Conservation (phyloP, 2,797 vertebrate species). For the Astyanax mexicanus region DNA sequence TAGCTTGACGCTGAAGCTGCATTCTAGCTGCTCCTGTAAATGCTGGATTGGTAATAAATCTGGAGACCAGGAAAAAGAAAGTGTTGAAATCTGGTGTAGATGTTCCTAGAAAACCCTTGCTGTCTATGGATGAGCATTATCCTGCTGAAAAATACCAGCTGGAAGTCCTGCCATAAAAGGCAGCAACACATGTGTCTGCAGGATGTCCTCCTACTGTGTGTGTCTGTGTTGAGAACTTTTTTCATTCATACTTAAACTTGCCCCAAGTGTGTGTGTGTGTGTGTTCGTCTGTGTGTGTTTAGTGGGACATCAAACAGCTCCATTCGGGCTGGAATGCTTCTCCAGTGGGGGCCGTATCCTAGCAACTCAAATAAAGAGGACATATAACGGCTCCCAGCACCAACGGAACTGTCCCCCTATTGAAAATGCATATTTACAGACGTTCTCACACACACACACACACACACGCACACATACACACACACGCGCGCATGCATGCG, state of each 20-base stretch:
- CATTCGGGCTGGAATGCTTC: conserved; percentile 45
- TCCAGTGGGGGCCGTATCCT: conserved; percentile 53
- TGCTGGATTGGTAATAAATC: too few relatives aligned
- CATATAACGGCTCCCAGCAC: conserved; percentile 45
- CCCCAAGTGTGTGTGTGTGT: conserved; percentile 12
- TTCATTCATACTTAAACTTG: not conserved
- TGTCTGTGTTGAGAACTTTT: conserved; percentile 7
- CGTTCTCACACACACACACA: conserved; percentile 8
- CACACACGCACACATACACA: not conserved
- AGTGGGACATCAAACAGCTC: conserved; percentile 12
- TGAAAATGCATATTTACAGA: conserved; percentile 3
- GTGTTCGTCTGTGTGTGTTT: conserved; percentile 21
- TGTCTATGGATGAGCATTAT: too few relatives aligned
- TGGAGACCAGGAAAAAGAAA: too few relatives aligned
- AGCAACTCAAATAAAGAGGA: conserved; percentile 64
- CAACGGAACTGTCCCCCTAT: conserved; percentile 43
- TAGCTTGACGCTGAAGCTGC: too few relatives aligned
- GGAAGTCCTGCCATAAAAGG: too few relatives aligned
- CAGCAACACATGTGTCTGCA: too few relatives aligned
- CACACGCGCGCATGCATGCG: not conserved
- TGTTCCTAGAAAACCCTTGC: too few relatives aligned
- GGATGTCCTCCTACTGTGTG: too few relatives aligned
- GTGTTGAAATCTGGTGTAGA: too few relatives aligned
- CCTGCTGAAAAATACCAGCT: too few relatives aligned
- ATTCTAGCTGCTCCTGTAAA: too few relatives aligned